Base-by-base conservation (phyloP, 2,888 invertebrate genomes). In the Acanthopleura granulata region DNA sequence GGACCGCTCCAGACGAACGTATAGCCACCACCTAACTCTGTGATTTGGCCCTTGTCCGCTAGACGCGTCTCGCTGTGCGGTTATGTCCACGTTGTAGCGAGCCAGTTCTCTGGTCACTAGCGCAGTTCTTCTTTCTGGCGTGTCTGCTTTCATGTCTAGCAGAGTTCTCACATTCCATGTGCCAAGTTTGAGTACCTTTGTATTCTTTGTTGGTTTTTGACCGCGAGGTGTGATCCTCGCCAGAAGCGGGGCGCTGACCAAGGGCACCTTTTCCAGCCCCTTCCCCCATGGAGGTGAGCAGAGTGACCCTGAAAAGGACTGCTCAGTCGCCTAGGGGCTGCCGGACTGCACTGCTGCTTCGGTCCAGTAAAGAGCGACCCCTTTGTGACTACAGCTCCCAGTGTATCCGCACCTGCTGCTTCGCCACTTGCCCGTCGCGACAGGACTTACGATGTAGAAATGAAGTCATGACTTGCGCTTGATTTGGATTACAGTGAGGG, bases 1-100 rank as follows among this genome's bases (percentile, higher is more conserved):
- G 22, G 18, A 6, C 75, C 72, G 72, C 71, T 74, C 75, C 72
- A 74, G 25, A 72, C 71, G 72, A 74, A 74, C 6, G 50, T 72
- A 25, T 74, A 74, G 30, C 75, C 75, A 57, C 29, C 49, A 51
- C 71, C 72, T 72, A 18, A 50, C 29, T 72, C 30, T 25, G 40
- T 73, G 62, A 18, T 18, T 22, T 73, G 27, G n/a, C n/a, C n/a
- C n/a, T n/a, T n/a, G n/a, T 14, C 61, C 61, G 61, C 22, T 22
- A 14, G 14, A 14, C 14, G 66, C 25, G 14, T 18, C 14, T 15
- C 66, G 14, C 14, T 15, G 66, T 18, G 22, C 22, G 25, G 25
- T n/a, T n/a, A n/a, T n/a, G n/a, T n/a, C n/a, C n/a, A n/a, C n/a
- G n/a, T n/a, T n/a, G n/a, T 66, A 66, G 14, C 66, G 14, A 25